Base-by-base conservation (phyloP, 2,113 vertebrate species). In the Argyrosomus japonicus region DNA sequence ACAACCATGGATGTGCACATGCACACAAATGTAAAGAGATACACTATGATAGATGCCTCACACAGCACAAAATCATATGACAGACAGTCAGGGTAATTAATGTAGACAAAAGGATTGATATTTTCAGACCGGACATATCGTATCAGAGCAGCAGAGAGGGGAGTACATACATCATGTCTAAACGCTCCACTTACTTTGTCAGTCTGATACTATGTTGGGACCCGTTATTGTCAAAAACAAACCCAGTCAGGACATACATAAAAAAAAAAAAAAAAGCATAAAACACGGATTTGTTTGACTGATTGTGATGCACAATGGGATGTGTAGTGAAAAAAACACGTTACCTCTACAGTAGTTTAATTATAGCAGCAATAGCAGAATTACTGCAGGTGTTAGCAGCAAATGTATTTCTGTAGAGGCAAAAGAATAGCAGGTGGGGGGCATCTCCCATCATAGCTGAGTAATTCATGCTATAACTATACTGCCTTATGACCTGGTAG, bases 21-120 rank as follows among this genome's bases (percentile, higher is more conserved):
- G 75, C 73, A 82, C 75, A 79, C 48, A 27, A 13, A 71, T 58
- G 62, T 25, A 67, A 32, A 78, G 45, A 60, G 25, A 50, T 14
- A 17, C 56, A 47, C 69, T 8, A 17, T 69, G 74, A 84, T 48
- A 68, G 75, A 86, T 84, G 75, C 57, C 25, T 67, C 68, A 61
- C 48, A 65, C 14, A 27, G 68, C 48, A 17, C 19, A 48, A 63
- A 68, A 69, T 69, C 21, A 58, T 43, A 48, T 87, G 77, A 88
- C 47, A 57, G 80, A 54, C 62, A 32, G 25, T 25, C 23, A 5
- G 48, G 53, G 74, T 86, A 85, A 92, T 83, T 83, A 85, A 79
- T 86, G 80, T 65, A 45, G 87, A 89, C 79, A 86, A 72, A 87
- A 71, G 48, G 63, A 87, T 51, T 69, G 81, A 87, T 79, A 83